These are phyloP conservation scores for Tineola bisselliella DNA, from an alignment of 2,888 invertebrate genomes.

Conservation along the genomic window DNA sequence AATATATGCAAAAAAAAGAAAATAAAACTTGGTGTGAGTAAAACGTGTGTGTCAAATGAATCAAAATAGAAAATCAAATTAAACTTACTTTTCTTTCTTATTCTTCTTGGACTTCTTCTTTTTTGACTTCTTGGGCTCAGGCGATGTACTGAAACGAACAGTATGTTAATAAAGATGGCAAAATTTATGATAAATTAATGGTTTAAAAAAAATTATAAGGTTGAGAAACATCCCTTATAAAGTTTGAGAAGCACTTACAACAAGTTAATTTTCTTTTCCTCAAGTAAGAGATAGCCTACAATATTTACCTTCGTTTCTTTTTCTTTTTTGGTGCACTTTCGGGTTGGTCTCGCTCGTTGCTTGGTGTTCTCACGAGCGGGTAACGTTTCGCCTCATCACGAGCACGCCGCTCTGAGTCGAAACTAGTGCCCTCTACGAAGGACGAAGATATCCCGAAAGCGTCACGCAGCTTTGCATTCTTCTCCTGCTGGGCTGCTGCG, in stretches of 20 bases:
- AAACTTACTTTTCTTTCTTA: constrained; percentile 76
- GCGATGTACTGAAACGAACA: constrained; percentile 69
- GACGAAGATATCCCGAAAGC: constrained; percentile 95
- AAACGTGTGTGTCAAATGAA: too few species aligned
- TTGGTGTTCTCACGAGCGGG: constrained; percentile 81
- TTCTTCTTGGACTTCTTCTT: constrained; percentile 83
- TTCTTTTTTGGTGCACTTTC: constrained; percentile 64
- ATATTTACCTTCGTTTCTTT: constrained; percentile 73
- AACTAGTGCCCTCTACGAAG: constrained; percentile 93
- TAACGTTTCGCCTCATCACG: constrained; percentile 69
- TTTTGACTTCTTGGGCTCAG: constrained; percentile 78
- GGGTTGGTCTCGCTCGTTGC: constrained; percentile 68
- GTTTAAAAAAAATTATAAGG: background rate
- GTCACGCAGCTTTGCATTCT: constrained; percentile 91
- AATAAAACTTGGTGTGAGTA: constrained; percentile 21
- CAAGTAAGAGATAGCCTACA: background rate
- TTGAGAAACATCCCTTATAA: background rate
- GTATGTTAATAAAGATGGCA: background rate
- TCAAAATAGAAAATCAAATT: constrained; percentile 9
- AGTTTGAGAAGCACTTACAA: background rate
- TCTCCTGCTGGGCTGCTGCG: constrained; percentile 95
- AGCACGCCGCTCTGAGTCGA: constrained; percentile 78
- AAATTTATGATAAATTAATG: background rate
- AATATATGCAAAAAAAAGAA: constrained; percentile 18
- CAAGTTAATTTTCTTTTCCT: background rate